Evolutionary conservation across 1,140 invertebrate species (phyloP), one percentile per base, ranked within the genome.

Genomic region (Helicoverpa zea): DNA sequence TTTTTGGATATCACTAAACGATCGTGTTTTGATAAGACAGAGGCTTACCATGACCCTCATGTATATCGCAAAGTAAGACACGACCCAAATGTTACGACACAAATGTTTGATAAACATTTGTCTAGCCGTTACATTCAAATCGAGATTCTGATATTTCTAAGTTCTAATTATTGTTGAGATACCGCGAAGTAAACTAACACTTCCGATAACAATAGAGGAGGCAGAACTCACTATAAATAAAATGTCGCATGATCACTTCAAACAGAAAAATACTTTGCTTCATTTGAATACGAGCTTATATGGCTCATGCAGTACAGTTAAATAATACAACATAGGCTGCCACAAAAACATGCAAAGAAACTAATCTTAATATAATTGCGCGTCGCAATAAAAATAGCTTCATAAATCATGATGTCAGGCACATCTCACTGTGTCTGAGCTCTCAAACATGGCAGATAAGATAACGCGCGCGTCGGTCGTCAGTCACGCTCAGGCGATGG

Each of bases 331-430:
- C n/a, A 35, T 11, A 54, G 30, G 70, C 58, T 29, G 10, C 54
- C 43, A 49, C 56, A 61, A 75, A 75, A 30, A 61, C 56, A 29
- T 52, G 49, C 51, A 11, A 61, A n/a, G 58, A 75, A 75, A 61
- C 11, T 61, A 75, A 61, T 75, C 56, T 75, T 23, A 77, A 52
- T 73, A 74, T 88, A 88, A 89, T 89, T 88, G 76, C 83, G 83
- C 83, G 77, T 79, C 87, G 84, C 89, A 80, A 74, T 81, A 92
- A 91, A 92, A 93, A 91, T 92, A 92, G 81, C 87, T 82, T 86
- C 83, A 90, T 92, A 91, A 92, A 92, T 91, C 88, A 92, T 83
- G 73, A 84, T 77, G 85, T 87, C 88, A 92, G 90, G 89, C 80
- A 90, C 18, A 86, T 77, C 84, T 86, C 81, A 82, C 76, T 81